phyloP scores from a whole-genome alignment of 2,113 vertebrate genomes.

The Miniopterus natalensis region DNA sequence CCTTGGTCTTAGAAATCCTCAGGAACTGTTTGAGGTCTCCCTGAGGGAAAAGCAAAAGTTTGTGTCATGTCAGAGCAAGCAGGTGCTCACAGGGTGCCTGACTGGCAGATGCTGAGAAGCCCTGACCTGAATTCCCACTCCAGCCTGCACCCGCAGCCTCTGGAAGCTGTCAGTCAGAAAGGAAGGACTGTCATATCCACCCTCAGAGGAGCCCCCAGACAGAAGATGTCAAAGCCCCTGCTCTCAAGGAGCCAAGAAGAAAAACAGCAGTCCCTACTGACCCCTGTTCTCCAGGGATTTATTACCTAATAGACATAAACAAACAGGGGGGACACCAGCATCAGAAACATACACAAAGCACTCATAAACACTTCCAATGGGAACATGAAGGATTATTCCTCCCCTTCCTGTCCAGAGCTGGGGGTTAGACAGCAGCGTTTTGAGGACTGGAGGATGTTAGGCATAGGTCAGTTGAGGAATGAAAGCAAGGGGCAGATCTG shows the following conservation, averaged over 20 bases:
- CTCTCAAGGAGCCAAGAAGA: neutral
- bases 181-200: neutral
- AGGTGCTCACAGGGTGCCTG: neutral
- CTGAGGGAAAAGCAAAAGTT: constrained; percentile 83
- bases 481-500: neutral
- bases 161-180: neutral
- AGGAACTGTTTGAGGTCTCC: constrained; percentile 98
- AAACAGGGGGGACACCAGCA: neutral
- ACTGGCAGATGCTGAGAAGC: neutral
- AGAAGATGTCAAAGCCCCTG: neutral
- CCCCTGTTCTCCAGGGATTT: neutral
- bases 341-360: neutral
- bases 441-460: neutral
- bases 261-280: neutral
- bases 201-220: neutral
- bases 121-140: neutral
- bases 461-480: fast-evolving
- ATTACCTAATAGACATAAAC: neutral
- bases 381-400: neutral
- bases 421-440: neutral
- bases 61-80: neutral
- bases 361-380: neutral
- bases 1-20: constrained; percentile 96
- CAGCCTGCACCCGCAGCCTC: neutral
- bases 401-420: neutral